Percentiles rank a stretch among this genome's conserved stretches.
Evolutionary conservation across 2,888 invertebrate species (phyloP).

Genomic region (Gryllus longicercus): DNA sequence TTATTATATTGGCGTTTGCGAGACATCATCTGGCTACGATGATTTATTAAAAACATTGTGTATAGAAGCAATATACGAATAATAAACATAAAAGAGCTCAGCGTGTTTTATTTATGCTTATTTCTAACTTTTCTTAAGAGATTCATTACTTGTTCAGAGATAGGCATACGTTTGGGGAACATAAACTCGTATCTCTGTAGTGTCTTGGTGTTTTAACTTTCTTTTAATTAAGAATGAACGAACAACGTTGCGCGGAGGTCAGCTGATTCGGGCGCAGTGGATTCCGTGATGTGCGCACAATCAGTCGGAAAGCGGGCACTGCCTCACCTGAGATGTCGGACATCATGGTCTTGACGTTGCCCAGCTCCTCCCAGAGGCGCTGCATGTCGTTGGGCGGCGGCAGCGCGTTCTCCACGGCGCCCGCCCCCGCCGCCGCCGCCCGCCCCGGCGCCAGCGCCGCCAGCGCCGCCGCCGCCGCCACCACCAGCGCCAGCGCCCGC

Average conservation of each 20-base stretch:
- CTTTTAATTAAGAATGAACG: not conserved
- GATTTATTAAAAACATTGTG: no score
- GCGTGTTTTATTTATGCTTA: no score
- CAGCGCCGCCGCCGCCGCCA: not conserved
- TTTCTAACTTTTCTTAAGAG: no score
- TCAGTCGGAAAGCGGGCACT: not conserved
- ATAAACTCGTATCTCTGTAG: no score
- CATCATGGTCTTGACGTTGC: slow-evolving; percentile 38
- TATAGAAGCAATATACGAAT: no score
- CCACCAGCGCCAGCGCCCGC: not conserved
- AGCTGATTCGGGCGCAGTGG: not conserved
- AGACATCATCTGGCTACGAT: no score
- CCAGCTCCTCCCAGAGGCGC: slow-evolving; percentile 38
- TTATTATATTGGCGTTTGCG: no score
- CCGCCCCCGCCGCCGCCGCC: not conserved
- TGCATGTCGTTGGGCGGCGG: slow-evolving; percentile 31
- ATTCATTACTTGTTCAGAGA: no score
- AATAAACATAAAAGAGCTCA: no score
- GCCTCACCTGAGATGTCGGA: slow-evolving; percentile 36
- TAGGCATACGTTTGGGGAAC: no score
- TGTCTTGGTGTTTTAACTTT: no score
- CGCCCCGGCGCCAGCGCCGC: not conserved
- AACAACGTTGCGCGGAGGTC: not conserved
- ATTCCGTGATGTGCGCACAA: not conserved
- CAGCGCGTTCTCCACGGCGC: not conserved